Evolutionary conservation across 2,888 invertebrate genomes (phyloP).

Genomic region (Ischnura elegans): DNA sequence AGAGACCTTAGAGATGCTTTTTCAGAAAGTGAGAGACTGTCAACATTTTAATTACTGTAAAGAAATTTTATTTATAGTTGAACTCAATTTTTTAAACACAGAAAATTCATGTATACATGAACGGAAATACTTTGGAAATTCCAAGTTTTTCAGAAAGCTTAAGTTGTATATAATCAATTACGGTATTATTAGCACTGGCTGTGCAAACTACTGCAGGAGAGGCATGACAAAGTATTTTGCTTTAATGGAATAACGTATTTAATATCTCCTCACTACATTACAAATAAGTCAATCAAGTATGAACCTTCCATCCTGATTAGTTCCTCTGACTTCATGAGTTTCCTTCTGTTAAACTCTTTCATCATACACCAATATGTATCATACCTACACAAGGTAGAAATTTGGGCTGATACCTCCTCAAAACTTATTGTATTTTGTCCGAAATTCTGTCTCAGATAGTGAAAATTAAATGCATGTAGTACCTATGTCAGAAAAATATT

Average conservation of each 20-base stretch:
- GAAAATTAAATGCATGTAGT: slow-evolving; percentile 16
- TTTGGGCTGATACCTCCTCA: background rate
- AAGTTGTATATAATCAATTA: too few relatives aligned
- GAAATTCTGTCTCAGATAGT: background rate
- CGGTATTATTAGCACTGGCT: too few relatives aligned
- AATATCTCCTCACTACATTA: too few relatives aligned
- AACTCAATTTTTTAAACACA: background rate
- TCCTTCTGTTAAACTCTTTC: background rate
- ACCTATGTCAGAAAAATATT: slow-evolving; percentile 1
- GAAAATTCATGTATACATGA: background rate
- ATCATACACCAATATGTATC: background rate
- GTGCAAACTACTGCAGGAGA: background rate
- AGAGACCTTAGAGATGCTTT: background rate
- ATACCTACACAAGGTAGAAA: background rate
- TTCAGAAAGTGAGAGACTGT: background rate
- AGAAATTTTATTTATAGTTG: slow-evolving; percentile 13
- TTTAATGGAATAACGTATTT: too few relatives aligned
- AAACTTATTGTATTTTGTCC: background rate
- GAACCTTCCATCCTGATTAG: background rate
- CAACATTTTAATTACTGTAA: background rate
- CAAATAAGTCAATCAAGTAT: background rate
- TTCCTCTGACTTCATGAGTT: background rate
- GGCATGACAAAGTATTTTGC: too few relatives aligned
- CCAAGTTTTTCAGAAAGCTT: background rate
- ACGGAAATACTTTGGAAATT: background rate